Conservation (phyloP, 2,113 vertebrate genomes). For the Petromus typicus region DNA sequence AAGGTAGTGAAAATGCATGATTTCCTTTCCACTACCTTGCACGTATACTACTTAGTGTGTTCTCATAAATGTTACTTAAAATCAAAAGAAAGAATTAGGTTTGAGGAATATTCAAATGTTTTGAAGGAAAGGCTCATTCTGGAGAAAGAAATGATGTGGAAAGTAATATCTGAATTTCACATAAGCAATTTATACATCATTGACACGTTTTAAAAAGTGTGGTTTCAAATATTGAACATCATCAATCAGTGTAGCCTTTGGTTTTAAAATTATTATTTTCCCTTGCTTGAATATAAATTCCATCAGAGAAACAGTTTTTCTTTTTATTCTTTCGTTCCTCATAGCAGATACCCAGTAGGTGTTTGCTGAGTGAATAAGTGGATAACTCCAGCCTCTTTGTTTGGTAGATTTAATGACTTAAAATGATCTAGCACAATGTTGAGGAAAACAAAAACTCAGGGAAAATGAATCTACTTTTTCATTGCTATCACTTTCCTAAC, state of each 20-base stretch:
- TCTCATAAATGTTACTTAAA: neutral
- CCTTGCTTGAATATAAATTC: neutral
- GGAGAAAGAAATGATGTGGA: neutral
- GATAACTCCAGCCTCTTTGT: neutral
- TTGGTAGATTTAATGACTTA: neutral
- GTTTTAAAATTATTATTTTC: neutral
- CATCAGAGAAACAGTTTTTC: neutral
- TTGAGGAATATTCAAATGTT: neutral
- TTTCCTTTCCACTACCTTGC: neutral
- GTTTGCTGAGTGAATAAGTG: neutral
- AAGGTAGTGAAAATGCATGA: neutral
- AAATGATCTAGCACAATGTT: neutral
- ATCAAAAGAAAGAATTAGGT: slow-evolving; percentile 9
- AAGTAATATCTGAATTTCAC: neutral
- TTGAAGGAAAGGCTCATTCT: neutral
- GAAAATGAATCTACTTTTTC: neutral
- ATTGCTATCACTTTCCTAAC: neutral
- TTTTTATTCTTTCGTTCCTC: neutral
- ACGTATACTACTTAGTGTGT: too few species aligned
- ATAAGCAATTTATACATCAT: neutral
- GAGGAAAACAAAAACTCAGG: neutral
- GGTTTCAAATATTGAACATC: neutral
- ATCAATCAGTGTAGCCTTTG: neutral
- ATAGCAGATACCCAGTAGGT: neutral
- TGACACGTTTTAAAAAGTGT: slow-evolving; percentile 1